Evolutionary conservation across 2,888 invertebrate genomes (phyloP).

Genomic region (Lordiphosa andalusiaca): DNA sequence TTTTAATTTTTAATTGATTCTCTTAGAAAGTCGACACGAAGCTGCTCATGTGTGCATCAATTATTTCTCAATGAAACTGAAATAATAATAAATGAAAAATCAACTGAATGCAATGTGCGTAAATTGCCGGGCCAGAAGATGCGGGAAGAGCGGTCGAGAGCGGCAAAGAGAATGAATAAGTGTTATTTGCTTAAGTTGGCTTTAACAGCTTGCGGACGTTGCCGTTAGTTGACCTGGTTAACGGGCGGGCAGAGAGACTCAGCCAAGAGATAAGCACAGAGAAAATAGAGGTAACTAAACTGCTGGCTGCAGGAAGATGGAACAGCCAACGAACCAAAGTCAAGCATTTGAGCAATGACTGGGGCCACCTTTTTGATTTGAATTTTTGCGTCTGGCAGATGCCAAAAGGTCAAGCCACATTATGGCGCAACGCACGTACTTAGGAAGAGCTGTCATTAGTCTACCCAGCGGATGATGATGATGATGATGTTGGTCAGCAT

Average conservation of each 20-base stretch:
- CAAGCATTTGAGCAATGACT: slow-evolving; percentile 56
- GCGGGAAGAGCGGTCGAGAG: slow-evolving; percentile 13
- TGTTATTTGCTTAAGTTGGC: slow-evolving; percentile 71
- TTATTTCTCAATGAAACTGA: slow-evolving; percentile 45
- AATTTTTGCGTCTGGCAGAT: slow-evolving; percentile 27
- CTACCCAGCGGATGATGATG: slow-evolving; percentile 19
- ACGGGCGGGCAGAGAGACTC: slow-evolving; percentile 9
- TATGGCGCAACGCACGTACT: slow-evolving; percentile 26
- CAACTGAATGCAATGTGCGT: slow-evolving; percentile 61
- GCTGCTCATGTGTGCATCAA: slow-evolving; percentile 57
- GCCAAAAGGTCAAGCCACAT: slow-evolving; percentile 32
- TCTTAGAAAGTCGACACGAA: slow-evolving; percentile 56
- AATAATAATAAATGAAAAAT: slow-evolving; percentile 49
- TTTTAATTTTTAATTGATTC: slow-evolving; percentile 11
- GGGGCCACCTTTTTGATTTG: slow-evolving; percentile 23
- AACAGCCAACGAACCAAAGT: slow-evolving; percentile 2
- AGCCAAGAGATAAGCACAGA: neutral
- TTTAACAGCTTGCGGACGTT: slow-evolving; percentile 71
- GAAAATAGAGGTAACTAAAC: slow-evolving; percentile 9
- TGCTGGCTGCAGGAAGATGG: slow-evolving; percentile 6
- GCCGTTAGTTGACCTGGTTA: slow-evolving; percentile 74
- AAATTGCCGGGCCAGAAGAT: slow-evolving; percentile 22
- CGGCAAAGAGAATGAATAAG: slow-evolving; percentile 49
- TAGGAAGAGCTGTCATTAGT: slow-evolving; percentile 35
- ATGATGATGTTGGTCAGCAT: slow-evolving; percentile 20